These are phyloP conservation scores for Ommatoiulus sabulosus DNA, from an alignment of 2,888 invertebrate genomes.

Conservation along the genomic window DNA sequence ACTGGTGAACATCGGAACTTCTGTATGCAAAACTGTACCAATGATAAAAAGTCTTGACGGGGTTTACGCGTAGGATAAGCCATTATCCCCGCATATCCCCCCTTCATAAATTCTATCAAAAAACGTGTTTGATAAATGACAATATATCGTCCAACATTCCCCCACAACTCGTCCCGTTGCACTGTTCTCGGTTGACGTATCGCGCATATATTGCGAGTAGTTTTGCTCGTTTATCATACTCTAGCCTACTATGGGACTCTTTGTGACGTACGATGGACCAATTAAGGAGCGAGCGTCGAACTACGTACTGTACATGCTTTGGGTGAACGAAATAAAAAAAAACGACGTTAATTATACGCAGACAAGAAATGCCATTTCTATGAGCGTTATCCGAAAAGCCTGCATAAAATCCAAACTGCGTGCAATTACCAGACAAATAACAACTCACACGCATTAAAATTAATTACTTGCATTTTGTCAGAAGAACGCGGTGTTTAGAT, in stretches of 20 bases:
- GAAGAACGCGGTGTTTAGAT: neutral
- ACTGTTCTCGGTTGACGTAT: slow-evolving; percentile 26
- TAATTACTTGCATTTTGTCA: neutral
- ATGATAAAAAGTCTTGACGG: neutral
- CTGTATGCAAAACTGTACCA: neutral
- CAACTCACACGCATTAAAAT: neutral
- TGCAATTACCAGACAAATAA: neutral
- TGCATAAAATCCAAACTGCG: neutral
- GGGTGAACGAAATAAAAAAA: neutral
- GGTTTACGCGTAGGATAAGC: neutral
- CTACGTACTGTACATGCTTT: neutral
- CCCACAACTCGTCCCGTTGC: neutral
- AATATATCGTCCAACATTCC: slow-evolving; percentile 25
- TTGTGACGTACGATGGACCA: neutral
- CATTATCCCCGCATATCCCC: slow-evolving; percentile 20
- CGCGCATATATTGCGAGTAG: neutral
- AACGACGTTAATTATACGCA: neutral
- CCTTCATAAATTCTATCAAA: slow-evolving; percentile 8
- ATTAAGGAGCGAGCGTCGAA: neutral
- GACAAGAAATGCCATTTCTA: neutral
- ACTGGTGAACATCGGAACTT: neutral
- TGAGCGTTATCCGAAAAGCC: neutral
- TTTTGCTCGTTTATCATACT: slow-evolving; percentile 32
- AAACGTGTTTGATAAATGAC: slow-evolving; percentile 23
- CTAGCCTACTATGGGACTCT: neutral